phyloP scores from a whole-genome alignment of 1,140 invertebrate species.

The Aricia agestis region DNA sequence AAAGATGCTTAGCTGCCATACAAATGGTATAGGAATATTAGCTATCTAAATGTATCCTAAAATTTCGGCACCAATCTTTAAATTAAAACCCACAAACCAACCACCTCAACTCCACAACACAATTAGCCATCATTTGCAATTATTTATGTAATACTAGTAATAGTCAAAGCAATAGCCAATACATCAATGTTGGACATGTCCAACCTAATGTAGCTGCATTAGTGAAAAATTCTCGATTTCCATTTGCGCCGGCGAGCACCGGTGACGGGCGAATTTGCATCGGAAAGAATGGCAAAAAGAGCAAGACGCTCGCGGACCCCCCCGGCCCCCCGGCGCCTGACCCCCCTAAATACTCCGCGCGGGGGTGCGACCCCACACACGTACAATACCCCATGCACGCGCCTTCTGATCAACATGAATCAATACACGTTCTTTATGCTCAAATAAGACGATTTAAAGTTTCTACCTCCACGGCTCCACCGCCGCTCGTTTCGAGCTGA shows the following conservation, averaged over 20 bases:
- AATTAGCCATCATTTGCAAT: too few relatives aligned
- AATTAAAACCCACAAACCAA: too few relatives aligned
- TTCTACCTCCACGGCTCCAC: not conserved
- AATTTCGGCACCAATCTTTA: too few relatives aligned
- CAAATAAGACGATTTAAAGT: constrained; percentile 12
- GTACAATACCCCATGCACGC: constrained; percentile 13
- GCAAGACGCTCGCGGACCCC: constrained; percentile 37
- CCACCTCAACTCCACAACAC: too few relatives aligned
- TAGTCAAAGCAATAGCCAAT: not conserved
- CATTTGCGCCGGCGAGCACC: constrained; percentile 46
- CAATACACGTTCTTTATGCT: constrained; percentile 18
- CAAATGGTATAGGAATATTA: too few relatives aligned
- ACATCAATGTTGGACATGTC: constrained; percentile 16
- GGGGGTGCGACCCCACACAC: constrained; percentile 27
- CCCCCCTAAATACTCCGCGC: constrained; percentile 3
- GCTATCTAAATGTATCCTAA: too few relatives aligned
- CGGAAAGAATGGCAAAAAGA: constrained; percentile 67
- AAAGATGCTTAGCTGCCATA: too few relatives aligned
- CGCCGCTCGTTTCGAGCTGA: not conserved
- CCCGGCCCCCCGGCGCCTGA: constrained; percentile 23
- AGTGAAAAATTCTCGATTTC: constrained; percentile 59
- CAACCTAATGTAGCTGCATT: constrained; percentile 33
- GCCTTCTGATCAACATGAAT: constrained; percentile 27
- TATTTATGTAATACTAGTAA: too few relatives aligned
- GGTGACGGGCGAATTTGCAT: constrained; percentile 57